Conservation (phyloP, 2,113 vertebrate species). For the Tragulus kanchil region DNA sequence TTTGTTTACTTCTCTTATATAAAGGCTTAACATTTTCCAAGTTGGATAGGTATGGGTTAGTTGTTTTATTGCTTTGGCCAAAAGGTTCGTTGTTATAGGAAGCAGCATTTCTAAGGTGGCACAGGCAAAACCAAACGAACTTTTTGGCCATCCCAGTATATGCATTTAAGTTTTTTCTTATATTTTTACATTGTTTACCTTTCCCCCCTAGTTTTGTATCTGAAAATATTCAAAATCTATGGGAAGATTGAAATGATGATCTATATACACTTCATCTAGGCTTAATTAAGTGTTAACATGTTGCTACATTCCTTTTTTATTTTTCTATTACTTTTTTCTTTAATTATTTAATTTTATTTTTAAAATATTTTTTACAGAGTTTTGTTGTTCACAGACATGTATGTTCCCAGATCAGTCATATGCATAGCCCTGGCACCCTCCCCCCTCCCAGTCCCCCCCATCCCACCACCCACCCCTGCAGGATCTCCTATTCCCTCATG, state of each 20-base stretch:
- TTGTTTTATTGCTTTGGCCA: constrained; percentile 32
- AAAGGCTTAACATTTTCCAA: constrained; percentile 7
- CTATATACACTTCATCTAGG: not conserved
- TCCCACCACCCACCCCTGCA: no score
- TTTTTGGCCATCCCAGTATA: not conserved
- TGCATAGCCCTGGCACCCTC: no score
- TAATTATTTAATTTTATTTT: no score
- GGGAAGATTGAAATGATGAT: not conserved
- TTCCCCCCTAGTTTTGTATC: not conserved
- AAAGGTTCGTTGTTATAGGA: not conserved
- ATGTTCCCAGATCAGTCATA: no score
- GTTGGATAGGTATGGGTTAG: not conserved
- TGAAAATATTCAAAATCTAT: not conserved
- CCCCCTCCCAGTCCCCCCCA: no score
- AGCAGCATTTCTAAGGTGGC: not conserved
- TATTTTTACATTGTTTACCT: not conserved
- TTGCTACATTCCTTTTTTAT: constrained; percentile 9
- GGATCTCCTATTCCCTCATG: no score
- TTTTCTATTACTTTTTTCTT: not conserved
- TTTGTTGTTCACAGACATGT: no score
- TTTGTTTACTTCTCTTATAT: not conserved
- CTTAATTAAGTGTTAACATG: constrained; percentile 6
- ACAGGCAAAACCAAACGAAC: not conserved
- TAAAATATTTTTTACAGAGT: no score
- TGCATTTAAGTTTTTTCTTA: not conserved